phyloP scores from a whole-genome alignment of 2,888 invertebrate genomes.

The Athalia rosae region DNA sequence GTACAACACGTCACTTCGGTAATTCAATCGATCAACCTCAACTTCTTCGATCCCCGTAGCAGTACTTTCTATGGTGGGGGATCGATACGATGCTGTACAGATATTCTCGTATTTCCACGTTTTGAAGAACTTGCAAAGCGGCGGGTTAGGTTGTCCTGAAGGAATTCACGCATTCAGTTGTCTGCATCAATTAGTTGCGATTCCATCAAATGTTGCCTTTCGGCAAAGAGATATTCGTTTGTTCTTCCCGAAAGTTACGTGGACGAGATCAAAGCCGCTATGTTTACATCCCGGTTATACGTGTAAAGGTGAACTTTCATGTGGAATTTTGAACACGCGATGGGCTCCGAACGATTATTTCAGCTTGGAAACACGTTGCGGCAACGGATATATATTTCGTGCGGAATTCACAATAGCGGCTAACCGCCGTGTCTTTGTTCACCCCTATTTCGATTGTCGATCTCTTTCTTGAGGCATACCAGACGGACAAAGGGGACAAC shows the following conservation, averaged over 20 bases:
- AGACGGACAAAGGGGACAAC: constrained; percentile 10
- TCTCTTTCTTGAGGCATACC: constrained; percentile 20
- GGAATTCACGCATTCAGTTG: background rate
- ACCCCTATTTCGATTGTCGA: constrained; percentile 35
- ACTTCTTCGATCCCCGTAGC: background rate
- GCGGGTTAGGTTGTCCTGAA: background rate
- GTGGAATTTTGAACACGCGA: constrained; percentile 21
- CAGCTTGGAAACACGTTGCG: constrained; percentile 27
- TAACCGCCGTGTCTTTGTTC: constrained; percentile 15
- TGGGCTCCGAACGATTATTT: constrained; percentile 31
- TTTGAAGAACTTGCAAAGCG: too few species aligned
- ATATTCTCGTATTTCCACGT: background rate
- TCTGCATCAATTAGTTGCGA: background rate
- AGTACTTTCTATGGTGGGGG: background rate
- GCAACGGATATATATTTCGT: background rate
- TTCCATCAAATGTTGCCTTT: background rate
- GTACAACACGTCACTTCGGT: constrained; percentile 34
- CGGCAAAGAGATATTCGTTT: constrained; percentile 9
- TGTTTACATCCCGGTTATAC: constrained; percentile 3
- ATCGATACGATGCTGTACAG: background rate
- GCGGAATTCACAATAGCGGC: constrained; percentile 31
- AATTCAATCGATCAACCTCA: constrained; percentile 40
- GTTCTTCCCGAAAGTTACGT: background rate
- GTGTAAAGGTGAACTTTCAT: constrained; percentile 13
- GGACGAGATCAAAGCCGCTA: constrained; percentile 23